These are phyloP conservation scores for Phalacrocorax pelagicus DNA, from an alignment of 2,113 vertebrate genomes.

Conservation along the genomic window DNA sequence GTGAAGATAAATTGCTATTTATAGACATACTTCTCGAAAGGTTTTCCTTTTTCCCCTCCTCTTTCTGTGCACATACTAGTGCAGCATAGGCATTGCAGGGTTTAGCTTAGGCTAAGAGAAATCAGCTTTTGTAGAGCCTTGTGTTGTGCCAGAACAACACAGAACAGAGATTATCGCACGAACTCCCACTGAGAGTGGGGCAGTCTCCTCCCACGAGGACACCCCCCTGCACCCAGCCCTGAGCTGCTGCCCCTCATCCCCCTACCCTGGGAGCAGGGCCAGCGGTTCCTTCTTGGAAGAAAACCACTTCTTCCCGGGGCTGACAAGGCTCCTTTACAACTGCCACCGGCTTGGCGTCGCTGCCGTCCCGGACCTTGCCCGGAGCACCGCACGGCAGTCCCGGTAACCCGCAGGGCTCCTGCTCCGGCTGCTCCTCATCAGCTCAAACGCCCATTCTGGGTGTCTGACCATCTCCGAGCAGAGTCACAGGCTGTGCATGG, in stretches of 20 bases:
- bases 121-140: background rate
- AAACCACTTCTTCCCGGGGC: background rate
- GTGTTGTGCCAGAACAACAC: background rate
- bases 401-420: background rate
- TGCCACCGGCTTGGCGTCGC: accelerated
- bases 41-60: background rate
- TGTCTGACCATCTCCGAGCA: background rate
- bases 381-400: accelerated
- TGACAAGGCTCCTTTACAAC: background rate
- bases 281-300: background rate
- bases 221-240: accelerated
- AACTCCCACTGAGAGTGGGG: background rate
- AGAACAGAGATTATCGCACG: background rate
- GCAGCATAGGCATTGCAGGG: background rate
- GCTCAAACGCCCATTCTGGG: accelerated
- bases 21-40: background rate
- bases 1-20: background rate
- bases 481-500: background rate
- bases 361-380: background rate
- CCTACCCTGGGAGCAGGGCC: background rate
- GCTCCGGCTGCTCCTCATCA: background rate
- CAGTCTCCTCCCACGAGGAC: background rate
- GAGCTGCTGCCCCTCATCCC: background rate
- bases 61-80: background rate
- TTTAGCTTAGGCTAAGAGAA: background rate